Evolutionary conservation across 2,888 invertebrate species (phyloP).

Genomic region (Acrobasis consociella): DNA sequence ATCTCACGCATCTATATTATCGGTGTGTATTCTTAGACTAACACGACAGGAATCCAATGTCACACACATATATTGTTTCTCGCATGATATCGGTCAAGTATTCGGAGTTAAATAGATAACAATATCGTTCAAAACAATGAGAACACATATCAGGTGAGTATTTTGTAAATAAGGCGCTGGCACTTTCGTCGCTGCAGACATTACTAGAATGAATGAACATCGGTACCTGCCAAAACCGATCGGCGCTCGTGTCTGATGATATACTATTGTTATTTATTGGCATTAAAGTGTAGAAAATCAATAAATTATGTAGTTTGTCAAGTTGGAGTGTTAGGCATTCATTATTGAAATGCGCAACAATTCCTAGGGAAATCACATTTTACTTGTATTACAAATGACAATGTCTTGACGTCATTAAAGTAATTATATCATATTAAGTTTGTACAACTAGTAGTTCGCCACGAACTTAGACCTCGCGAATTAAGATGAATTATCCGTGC

Average conservation of each 20-base stretch:
- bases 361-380: not conserved
- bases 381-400: too few relatives aligned
- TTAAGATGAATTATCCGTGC: too few relatives aligned
- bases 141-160: constrained; percentile 37
- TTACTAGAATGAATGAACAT: constrained; percentile 10
- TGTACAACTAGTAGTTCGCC: too few relatives aligned
- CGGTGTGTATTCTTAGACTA: not conserved
- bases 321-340: not conserved
- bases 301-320: constrained; percentile 13
- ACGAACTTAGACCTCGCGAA: too few relatives aligned
- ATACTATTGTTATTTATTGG: constrained; percentile 13
- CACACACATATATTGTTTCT: constrained; percentile 34
- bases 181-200: constrained; percentile 1
- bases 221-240: constrained; percentile 14
- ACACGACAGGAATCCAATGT: constrained; percentile 15
- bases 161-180: constrained; percentile 42
- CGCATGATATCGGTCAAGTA: constrained; percentile 44
- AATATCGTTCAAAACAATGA: constrained; percentile 37
- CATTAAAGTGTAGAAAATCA: constrained; percentile 11
- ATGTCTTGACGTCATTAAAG: too few relatives aligned
- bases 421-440: too few relatives aligned
- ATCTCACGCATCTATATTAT: too few relatives aligned
- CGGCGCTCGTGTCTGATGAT: constrained; percentile 5
- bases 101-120: constrained; percentile 39
- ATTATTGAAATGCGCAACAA: constrained; percentile 17